Conservation (phyloP, 2,888 invertebrate genomes). For the Leptinotarsa tumamoca region DNA sequence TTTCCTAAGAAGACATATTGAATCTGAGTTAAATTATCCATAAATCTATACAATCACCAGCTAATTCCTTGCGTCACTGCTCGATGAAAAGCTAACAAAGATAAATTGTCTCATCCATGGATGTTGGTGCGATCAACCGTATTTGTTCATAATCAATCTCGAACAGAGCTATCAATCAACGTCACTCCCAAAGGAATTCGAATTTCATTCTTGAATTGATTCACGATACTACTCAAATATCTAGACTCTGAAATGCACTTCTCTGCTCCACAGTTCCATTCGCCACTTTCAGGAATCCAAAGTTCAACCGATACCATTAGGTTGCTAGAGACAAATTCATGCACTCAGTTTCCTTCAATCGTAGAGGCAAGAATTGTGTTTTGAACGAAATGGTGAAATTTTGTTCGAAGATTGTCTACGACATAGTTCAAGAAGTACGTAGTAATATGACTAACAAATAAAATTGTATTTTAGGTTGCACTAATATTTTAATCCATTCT, state of each 20-base stretch:
- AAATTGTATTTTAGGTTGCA: too few species aligned
- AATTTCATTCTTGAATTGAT: constrained; percentile 4
- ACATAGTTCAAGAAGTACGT: too few species aligned
- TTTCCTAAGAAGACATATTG: background rate
- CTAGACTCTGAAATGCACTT: constrained; percentile 21
- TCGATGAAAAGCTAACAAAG: constrained; percentile 22
- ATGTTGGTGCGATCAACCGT: constrained; percentile 17
- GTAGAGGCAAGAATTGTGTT: background rate
- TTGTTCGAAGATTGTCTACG: too few species aligned
- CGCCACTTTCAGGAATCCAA: background rate
- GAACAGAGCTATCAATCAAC: constrained; percentile 25
- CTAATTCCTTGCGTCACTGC: constrained; percentile 10
- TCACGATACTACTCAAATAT: background rate
- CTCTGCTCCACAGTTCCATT: background rate
- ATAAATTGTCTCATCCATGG: constrained; percentile 22
- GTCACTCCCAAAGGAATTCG: constrained; percentile 1
- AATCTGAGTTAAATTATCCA: background rate
- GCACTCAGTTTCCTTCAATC: background rate
- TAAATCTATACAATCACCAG: background rate
- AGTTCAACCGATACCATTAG: constrained; percentile 1
- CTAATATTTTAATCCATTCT: too few species aligned
- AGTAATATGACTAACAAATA: too few species aligned
- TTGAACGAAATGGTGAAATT: background rate
- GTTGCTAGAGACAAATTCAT: background rate
- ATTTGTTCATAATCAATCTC: constrained; percentile 28